phyloP scores from a whole-genome alignment of 1,140 invertebrate species.

The Hylaeus volcanicus region DNA sequence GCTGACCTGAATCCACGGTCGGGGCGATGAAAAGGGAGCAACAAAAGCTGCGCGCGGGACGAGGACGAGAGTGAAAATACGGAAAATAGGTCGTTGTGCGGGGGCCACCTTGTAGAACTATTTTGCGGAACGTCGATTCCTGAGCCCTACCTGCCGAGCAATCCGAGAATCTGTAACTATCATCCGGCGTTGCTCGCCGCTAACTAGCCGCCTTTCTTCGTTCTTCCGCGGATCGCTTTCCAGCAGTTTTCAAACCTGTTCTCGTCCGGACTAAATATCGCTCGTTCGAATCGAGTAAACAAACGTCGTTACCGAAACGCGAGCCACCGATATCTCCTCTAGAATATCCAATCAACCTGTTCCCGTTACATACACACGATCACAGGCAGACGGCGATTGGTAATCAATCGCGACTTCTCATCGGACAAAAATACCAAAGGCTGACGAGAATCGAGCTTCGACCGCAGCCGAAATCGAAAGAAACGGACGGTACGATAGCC shows the following conservation, averaged over 20 bases:
- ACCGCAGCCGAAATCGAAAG: neutral
- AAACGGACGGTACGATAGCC: neutral
- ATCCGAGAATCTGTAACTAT: neutral
- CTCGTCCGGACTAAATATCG: no score
- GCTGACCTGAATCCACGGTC: constrained; percentile 68
- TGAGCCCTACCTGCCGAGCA: constrained; percentile 15
- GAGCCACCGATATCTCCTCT: no score
- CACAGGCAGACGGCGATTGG: no score
- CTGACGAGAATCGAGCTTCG: neutral
- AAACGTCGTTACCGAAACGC: no score
- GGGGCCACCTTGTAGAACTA: constrained; percentile 46
- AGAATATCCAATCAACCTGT: no score
- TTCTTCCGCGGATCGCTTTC: no score
- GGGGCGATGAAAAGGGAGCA: constrained; percentile 68
- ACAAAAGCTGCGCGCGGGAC: constrained; percentile 54
- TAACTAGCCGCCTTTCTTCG: neutral
- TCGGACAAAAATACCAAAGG: neutral
- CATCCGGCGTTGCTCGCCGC: neutral
- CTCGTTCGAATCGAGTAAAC: no score
- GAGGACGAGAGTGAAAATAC: constrained; percentile 65
- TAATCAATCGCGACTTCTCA: no score
- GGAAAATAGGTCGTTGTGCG: constrained; percentile 64
- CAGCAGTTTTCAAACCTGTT: no score
- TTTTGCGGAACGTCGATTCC: constrained; percentile 42
- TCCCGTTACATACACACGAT: no score